phyloP scores from a whole-genome alignment of 2,113 vertebrate species.

The western clawed frog (Xenopus tropicalis) region DNA sequence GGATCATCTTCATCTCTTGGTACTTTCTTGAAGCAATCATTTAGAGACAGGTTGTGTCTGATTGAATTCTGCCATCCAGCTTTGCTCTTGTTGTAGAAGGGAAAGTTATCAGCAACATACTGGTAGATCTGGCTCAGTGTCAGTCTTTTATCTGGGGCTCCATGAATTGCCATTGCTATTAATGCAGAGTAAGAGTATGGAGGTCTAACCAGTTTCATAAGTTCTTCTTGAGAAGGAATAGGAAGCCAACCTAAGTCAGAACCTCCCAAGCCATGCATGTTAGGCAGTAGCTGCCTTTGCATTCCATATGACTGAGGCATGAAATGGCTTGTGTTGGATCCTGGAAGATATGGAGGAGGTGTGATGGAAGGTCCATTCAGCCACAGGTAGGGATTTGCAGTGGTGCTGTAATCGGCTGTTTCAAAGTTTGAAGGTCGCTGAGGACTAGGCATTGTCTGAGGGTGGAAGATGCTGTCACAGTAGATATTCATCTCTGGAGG shows the following conservation, averaged over 20 bases:
- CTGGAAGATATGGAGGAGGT: conserved; percentile 75
- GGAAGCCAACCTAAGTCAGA: conserved; percentile 92
- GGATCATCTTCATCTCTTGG: conserved; percentile 95
- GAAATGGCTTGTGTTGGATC: conserved; percentile 74
- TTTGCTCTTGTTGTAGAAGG: conserved; percentile 98
- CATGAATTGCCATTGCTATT: conserved; percentile 98
- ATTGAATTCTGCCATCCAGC: conserved; percentile 97
- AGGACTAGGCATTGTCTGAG: conserved; percentile 85
- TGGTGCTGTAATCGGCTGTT: conserved; percentile 74
- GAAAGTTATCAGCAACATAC: conserved; percentile 97
- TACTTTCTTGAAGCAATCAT: conserved; percentile 97
- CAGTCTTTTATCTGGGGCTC: conserved; percentile 86
- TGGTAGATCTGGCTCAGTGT: conserved; percentile 98
- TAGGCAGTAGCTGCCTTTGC: conserved; percentile 86
- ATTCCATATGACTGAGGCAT: conserved; percentile 89
- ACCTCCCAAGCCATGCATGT: conserved; percentile 68
- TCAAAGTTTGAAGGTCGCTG: conserved; percentile 88
- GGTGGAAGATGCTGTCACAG: conserved; percentile 90
- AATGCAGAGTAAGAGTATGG: conserved; percentile 97
- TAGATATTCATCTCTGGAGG: conserved; percentile 93
- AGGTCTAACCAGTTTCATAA: conserved; percentile 95
- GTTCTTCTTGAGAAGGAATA: conserved; percentile 92
- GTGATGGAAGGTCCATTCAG: conserved; percentile 87
- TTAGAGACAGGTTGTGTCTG: conserved; percentile 89
- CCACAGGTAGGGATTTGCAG: conserved; percentile 93